Evolutionary conservation across 2,888 invertebrate genomes (phyloP).

Genomic region (Nemotelus pantherinus): DNA sequence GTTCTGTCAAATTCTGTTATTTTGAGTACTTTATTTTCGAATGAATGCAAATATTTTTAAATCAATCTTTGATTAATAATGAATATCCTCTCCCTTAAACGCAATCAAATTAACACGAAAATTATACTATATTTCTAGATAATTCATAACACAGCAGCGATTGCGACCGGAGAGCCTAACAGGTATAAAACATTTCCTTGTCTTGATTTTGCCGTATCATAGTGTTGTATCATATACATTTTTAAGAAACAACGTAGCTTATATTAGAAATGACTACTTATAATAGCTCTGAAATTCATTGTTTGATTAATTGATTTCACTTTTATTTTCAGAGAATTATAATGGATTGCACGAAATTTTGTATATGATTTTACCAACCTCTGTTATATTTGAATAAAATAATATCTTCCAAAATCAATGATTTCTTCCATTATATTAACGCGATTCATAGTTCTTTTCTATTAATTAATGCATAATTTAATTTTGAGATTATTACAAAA

Average conservation of each 20-base stretch:
- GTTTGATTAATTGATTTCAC: conserved; percentile 18
- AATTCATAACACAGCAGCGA: conserved; percentile 71
- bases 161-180: conserved; percentile 68
- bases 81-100: conserved; percentile 36
- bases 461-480: too few relatives aligned
- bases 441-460: too few relatives aligned
- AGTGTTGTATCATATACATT: not conserved
- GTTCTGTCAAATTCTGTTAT: too few relatives aligned
- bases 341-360: conserved; percentile 50
- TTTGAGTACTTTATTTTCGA: too few relatives aligned
- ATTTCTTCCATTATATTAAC: too few relatives aligned
- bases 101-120: too few relatives aligned
- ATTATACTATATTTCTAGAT: conserved; percentile 66
- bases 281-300: not conserved
- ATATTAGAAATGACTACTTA: not conserved
- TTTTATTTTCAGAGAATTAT: conserved; percentile 57
- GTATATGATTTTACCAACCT: conserved; percentile 30
- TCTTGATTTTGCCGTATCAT: not conserved
- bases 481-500: too few relatives aligned
- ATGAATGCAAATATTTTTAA: not conserved
- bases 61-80: not conserved
- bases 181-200: conserved; percentile 63
- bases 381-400: conserved; percentile 37
- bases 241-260: not conserved
- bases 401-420: conserved; percentile 5